Evolutionary conservation across 1,140 invertebrate genomes (phyloP).

Genomic region (Temnothorax nylanderi): DNA sequence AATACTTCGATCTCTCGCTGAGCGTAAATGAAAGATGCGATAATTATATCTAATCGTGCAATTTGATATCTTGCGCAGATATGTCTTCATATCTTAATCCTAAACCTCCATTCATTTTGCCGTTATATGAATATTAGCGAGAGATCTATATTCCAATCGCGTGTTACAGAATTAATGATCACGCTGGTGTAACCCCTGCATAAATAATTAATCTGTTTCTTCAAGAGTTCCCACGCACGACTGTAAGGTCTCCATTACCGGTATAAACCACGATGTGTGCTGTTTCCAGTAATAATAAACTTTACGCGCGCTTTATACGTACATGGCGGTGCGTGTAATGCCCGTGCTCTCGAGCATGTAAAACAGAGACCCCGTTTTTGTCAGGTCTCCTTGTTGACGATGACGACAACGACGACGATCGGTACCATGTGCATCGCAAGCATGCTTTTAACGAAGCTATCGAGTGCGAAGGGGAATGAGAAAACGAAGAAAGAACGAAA

Average conservation of each 20-base stretch:
- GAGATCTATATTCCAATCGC: neutral
- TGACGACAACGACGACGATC: slow-evolving; percentile 24
- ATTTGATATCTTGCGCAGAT: neutral
- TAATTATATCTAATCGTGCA: neutral
- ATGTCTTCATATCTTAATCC: neutral
- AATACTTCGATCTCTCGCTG: neutral
- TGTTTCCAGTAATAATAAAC: slow-evolving; percentile 63
- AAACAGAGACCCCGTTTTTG: slow-evolving; percentile 62
- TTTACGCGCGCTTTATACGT: neutral
- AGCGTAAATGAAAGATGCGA: neutral
- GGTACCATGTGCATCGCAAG: slow-evolving; percentile 66
- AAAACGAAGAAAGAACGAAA: slow-evolving; percentile 50
- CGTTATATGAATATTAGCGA: neutral
- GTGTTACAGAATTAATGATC: neutral
- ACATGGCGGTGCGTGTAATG: neutral
- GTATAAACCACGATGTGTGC: neutral
- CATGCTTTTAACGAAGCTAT: slow-evolving; percentile 58
- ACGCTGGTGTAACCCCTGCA: neutral
- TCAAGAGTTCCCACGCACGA: slow-evolving; percentile 16
- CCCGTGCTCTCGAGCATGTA: slow-evolving; percentile 15
- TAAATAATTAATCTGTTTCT: slow-evolving; percentile 10
- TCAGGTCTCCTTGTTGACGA: slow-evolving; percentile 55
- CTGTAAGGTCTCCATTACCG: neutral
- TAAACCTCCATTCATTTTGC: neutral
- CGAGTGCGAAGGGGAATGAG: slow-evolving; percentile 65